These are phyloP conservation scores for Leucophenga varia DNA, from an alignment of 1,140 invertebrate genomes.

Conservation along the genomic window DNA sequence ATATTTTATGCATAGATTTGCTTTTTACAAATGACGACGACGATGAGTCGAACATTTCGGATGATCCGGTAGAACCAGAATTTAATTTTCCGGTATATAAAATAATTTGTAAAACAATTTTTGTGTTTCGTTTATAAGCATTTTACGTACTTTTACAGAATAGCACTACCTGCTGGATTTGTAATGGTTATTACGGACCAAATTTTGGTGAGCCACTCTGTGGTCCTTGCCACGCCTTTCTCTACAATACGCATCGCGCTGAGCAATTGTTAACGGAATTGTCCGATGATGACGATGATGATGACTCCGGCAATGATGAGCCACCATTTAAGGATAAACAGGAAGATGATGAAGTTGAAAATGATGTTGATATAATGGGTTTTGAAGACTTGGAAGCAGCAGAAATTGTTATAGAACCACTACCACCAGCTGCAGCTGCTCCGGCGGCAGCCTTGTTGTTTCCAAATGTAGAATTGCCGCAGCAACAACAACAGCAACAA, in stretches of 20 bases:
- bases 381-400: conserved; percentile 45
- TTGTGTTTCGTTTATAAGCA: conserved; percentile 11
- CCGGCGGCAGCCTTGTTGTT: background rate
- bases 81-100: too few relatives aligned
- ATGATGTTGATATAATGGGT: conserved; percentile 47
- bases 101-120: too few relatives aligned
- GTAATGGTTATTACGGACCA: conserved; percentile 90
- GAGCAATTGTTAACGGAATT: conserved; percentile 62
- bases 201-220: conserved; percentile 91
- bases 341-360: conserved; percentile 59
- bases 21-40: too few relatives aligned
- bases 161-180: conserved; percentile 69
- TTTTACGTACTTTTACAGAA: conserved; percentile 23
- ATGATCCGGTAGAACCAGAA: too few relatives aligned
- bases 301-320: conserved; percentile 92
- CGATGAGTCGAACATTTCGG: too few relatives aligned
- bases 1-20: too few relatives aligned
- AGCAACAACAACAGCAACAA: conserved; percentile 7
- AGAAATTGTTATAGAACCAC: conserved; percentile 17
- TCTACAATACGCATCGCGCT: conserved; percentile 71
- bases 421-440: conserved; percentile 1
- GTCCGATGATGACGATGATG: conserved; percentile 87
- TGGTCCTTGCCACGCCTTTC: conserved; percentile 86
- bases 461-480: too few relatives aligned
- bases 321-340: conserved; percentile 63